Conservation (phyloP, 2,888 invertebrate species). For the Nemotelus nigrinus region DNA sequence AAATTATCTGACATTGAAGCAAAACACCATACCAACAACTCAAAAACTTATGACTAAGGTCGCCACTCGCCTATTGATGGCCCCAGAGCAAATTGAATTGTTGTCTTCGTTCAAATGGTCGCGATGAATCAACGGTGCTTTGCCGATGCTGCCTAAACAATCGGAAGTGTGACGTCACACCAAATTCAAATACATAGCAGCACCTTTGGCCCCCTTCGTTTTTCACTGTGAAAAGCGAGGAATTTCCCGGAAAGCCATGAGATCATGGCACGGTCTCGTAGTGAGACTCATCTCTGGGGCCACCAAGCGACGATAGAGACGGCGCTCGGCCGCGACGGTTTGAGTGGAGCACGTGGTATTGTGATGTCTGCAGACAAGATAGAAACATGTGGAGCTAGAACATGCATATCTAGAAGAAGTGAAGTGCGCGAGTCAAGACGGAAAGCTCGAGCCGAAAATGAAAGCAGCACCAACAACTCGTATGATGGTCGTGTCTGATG, state of each 20-base stretch:
- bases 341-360: slow-evolving; percentile 28
- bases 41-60: no score
- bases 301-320: slow-evolving; percentile 9
- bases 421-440: not conserved
- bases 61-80: no score
- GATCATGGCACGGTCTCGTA: slow-evolving; percentile 31
- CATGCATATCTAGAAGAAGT: not conserved
- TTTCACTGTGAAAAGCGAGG: slow-evolving; percentile 36
- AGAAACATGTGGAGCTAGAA: not conserved
- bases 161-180: slow-evolving; percentile 41
- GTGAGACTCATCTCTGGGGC: not conserved
- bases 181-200: slow-evolving; percentile 13
- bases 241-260: slow-evolving; percentile 43
- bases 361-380: slow-evolving; percentile 15
- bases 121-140: slow-evolving; percentile 33
- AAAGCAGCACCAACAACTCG: not conserved
- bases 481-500: no score
- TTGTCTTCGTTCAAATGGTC: not conserved
- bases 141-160: not conserved
- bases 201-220: slow-evolving; percentile 35
- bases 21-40: no score
- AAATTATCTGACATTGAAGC: no score
- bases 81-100: not conserved
- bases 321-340: slow-evolving; percentile 1
- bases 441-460: not conserved